These are phyloP conservation scores for Melanotaenia parkinsoni DNA, from an alignment of 2,797 vertebrate species.

Conservation along the genomic window DNA sequence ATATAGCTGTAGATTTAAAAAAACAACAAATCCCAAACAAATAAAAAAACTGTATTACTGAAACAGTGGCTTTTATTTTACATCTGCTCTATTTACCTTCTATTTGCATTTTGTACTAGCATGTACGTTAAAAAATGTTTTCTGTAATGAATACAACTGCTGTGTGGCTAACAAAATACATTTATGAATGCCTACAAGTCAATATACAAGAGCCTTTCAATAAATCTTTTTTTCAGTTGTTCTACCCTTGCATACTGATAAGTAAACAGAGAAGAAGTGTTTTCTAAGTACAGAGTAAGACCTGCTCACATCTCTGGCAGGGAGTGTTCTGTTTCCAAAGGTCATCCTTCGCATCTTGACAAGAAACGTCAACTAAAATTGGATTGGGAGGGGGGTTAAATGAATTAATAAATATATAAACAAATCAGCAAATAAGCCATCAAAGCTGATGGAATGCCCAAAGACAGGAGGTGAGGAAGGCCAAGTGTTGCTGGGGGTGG, in stretches of 20 bases:
- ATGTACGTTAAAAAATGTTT: too few species aligned
- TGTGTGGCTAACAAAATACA: not conserved
- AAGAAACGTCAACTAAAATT: constrained; percentile 96
- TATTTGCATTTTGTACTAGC: not conserved
- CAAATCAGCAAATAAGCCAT: constrained; percentile 78
- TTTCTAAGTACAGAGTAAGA: constrained; percentile 53
- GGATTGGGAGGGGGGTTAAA: constrained; percentile 79
- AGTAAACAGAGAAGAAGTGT: constrained; percentile 20
- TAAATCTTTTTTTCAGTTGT: constrained; percentile 10
- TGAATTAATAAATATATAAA: constrained; percentile 79
- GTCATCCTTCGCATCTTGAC: constrained; percentile 88
- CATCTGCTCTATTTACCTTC: too few species aligned
- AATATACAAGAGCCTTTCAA: constrained; percentile 5
- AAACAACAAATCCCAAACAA: not conserved
- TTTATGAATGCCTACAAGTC: not conserved
- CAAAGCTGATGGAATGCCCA: constrained; percentile 61
- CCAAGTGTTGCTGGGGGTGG: constrained; percentile 24
- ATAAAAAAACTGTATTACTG: not conserved
- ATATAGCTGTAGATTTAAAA: not conserved
- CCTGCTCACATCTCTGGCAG: constrained; percentile 72
- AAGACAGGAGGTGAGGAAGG: constrained; percentile 67
- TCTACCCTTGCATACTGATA: not conserved
- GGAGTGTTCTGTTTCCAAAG: constrained; percentile 90
- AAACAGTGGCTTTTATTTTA: not conserved
- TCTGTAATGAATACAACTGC: not conserved